phyloP scores from a whole-genome alignment of 1,140 invertebrate genomes.

The Trachelipus rathkii region DNA sequence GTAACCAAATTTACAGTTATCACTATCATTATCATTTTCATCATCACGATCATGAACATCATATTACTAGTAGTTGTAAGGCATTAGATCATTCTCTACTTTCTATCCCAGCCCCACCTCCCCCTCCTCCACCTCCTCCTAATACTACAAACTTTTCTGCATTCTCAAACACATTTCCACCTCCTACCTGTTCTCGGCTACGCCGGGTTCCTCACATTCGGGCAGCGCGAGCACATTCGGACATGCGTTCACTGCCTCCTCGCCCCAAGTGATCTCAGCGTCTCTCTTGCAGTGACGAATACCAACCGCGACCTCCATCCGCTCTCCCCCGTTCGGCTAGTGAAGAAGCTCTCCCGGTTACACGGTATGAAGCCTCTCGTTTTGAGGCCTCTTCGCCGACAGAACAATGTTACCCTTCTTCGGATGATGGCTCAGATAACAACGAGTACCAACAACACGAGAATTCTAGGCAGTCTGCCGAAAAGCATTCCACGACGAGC shows the following conservation, averaged over 20 bases:
- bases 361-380: conserved; percentile 42
- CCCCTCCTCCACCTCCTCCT: conserved; percentile 33
- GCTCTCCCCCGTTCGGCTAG: conserved; percentile 70
- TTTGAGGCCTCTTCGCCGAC: conserved; percentile 23
- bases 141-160: background rate
- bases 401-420: conserved; percentile 31
- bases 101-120: conserved; percentile 24
- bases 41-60: conserved; percentile 1
- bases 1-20: background rate
- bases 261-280: conserved; percentile 39
- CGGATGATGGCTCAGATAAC: conserved; percentile 36
- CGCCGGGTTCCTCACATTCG: background rate
- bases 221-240: conserved; percentile 19
- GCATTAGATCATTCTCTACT: background rate
- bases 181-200: background rate
- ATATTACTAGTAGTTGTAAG: background rate
- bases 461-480: conserved; percentile 48
- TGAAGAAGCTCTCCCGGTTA: conserved; percentile 71
- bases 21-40: conserved; percentile 1
- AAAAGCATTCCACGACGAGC: conserved; percentile 59
- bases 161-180: background rate
- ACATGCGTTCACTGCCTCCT: conserved; percentile 32
- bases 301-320: conserved; percentile 36
- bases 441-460: conserved; percentile 28
- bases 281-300: conserved; percentile 44